These are phyloP conservation scores for Synanceia verrucosa DNA, from an alignment of 2,797 vertebrate genomes.

Conservation along the genomic window DNA sequence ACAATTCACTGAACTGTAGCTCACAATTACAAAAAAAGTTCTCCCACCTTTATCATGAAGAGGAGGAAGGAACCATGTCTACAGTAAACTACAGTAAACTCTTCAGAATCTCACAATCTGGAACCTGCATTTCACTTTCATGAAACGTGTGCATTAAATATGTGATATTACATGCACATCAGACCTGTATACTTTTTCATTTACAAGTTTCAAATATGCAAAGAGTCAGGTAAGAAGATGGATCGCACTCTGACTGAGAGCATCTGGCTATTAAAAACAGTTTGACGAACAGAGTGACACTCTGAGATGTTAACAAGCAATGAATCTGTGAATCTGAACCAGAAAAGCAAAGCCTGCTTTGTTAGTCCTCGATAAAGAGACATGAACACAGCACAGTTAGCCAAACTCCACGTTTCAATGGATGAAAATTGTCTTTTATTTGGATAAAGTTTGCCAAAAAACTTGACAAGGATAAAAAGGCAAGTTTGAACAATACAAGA, in stretches of 20 bases:
- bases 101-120: background rate
- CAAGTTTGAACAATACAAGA: slow-evolving; percentile 73
- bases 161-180: background rate
- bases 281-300: background rate
- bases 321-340: background rate
- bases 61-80: background rate
- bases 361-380: background rate
- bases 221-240: background rate
- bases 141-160: background rate
- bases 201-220: background rate
- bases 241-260: background rate
- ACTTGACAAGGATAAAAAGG: slow-evolving; percentile 75
- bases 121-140: background rate
- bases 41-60: slow-evolving; percentile 9
- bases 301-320: background rate
- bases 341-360: background rate
- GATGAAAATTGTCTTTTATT: slow-evolving; percentile 73
- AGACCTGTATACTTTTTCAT: background rate
- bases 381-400: background rate
- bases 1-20: slow-evolving; percentile 40
- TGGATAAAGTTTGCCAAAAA: slow-evolving; percentile 70
- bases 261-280: background rate
- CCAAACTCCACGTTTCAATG: slow-evolving; percentile 33
- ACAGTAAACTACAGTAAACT: background rate
- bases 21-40: slow-evolving; percentile 47